Conservation (phyloP, 1,140 invertebrate genomes). For the Diprion similis region DNA sequence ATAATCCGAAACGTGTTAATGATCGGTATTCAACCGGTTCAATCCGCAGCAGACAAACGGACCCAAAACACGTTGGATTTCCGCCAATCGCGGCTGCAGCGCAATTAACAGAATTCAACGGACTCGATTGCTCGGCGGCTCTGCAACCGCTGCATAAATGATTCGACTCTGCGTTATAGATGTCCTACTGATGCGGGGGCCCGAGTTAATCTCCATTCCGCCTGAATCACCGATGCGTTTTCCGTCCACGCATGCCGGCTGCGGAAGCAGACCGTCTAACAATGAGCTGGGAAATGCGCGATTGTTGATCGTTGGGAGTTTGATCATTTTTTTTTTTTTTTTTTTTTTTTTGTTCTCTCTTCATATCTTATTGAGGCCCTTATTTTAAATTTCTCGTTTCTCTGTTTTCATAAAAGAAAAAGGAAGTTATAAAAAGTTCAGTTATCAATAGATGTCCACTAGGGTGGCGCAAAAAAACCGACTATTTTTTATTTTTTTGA, state of each 20-base stretch:
- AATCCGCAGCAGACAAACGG: slow-evolving; percentile 21
- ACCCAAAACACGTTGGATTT: slow-evolving; percentile 36
- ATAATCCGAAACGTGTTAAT: slow-evolving; percentile 43
- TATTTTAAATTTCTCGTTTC: too few relatives aligned
- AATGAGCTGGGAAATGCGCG: not conserved
- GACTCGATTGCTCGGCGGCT: slow-evolving; percentile 37
- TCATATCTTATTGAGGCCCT: too few relatives aligned
- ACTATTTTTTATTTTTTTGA: too few relatives aligned
- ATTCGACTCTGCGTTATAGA: not conserved
- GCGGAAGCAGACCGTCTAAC: too few relatives aligned
- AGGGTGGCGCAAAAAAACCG: too few relatives aligned
- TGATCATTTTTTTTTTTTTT: not conserved
- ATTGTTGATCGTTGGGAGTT: slow-evolving; percentile 30
- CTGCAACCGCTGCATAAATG: not conserved
- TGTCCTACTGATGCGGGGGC: too few relatives aligned
- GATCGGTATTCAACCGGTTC: slow-evolving; percentile 35
- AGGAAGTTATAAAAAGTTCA: too few relatives aligned
- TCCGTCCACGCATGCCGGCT: too few relatives aligned
- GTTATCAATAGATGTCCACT: too few relatives aligned
- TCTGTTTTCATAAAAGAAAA: too few relatives aligned
- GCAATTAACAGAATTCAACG: slow-evolving; percentile 47
- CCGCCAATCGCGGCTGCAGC: slow-evolving; percentile 37
- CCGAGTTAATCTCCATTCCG: too few relatives aligned
- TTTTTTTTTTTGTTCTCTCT: not conserved
- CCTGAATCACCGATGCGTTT: not conserved